phyloP scores from a whole-genome alignment of 2,113 vertebrate genomes.

The Jacana jacana region DNA sequence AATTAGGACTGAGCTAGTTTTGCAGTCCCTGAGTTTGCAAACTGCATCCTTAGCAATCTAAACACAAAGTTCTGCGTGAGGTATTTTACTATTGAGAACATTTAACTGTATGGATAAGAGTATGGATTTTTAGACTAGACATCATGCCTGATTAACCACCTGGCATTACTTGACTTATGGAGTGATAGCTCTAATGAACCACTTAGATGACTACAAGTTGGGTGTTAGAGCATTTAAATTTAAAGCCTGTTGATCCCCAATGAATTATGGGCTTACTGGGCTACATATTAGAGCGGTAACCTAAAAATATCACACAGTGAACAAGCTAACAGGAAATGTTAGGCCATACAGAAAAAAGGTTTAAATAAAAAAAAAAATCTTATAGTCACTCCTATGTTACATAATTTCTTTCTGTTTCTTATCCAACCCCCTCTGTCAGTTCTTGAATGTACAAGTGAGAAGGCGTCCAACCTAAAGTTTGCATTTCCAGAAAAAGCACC shows the following conservation, averaged over 20 bases:
- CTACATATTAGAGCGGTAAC: not conserved
- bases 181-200: not conserved
- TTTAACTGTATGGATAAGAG: not conserved
- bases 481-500: not conserved
- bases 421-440: not conserved
- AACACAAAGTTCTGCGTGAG: not conserved
- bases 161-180: not conserved
- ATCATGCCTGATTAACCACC: not conserved
- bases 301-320: not conserved
- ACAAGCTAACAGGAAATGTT: not conserved
- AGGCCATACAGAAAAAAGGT: not conserved
- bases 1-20: not conserved
- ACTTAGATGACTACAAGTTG: not conserved
- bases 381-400: not conserved
- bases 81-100: not conserved
- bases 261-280: not conserved
- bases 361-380: rapidly evolving
- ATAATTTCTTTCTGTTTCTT: not conserved
- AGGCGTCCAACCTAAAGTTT: not conserved
- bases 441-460: not conserved
- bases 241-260: not conserved
- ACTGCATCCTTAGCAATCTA: not conserved
- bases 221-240: not conserved
- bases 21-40: not conserved
- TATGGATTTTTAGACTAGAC: not conserved